phyloP scores from a whole-genome alignment of 2,113 vertebrate genomes.

The Alexandromys fortis region DNA sequence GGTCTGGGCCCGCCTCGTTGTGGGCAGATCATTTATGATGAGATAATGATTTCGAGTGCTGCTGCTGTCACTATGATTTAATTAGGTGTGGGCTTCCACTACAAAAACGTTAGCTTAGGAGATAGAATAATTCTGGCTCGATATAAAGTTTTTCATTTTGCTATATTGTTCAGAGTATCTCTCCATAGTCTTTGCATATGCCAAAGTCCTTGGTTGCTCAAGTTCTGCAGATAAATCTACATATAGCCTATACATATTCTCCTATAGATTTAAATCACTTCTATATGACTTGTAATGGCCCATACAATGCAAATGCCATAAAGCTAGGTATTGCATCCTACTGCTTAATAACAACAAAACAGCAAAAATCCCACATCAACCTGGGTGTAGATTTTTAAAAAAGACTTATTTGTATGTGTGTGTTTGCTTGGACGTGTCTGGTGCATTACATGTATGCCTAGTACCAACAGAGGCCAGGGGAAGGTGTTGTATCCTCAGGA shows the following conservation, averaged over 20 bases:
- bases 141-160: neutral
- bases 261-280: neutral
- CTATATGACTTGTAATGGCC: neutral
- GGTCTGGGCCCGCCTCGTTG: accelerated
- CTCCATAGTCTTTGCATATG: neutral
- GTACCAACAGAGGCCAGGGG: neutral
- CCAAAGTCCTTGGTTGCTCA: neutral
- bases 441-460: neutral
- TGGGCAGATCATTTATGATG: neutral
- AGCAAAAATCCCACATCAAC: neutral
- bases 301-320: too few relatives aligned
- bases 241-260: neutral
- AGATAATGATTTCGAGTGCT: neutral
- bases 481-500: neutral
- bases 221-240: neutral
- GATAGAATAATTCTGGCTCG: neutral
- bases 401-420: neutral
- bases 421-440: neutral
- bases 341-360: neutral
- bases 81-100: neutral
- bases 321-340: too few relatives aligned
- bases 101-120: conserved; percentile 19
- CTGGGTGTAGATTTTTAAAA: neutral
- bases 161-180: neutral
- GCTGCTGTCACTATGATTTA: neutral